These are phyloP conservation scores for Burhinus oedicnemus DNA, from an alignment of 2,113 vertebrate species.

Conservation along the genomic window DNA sequence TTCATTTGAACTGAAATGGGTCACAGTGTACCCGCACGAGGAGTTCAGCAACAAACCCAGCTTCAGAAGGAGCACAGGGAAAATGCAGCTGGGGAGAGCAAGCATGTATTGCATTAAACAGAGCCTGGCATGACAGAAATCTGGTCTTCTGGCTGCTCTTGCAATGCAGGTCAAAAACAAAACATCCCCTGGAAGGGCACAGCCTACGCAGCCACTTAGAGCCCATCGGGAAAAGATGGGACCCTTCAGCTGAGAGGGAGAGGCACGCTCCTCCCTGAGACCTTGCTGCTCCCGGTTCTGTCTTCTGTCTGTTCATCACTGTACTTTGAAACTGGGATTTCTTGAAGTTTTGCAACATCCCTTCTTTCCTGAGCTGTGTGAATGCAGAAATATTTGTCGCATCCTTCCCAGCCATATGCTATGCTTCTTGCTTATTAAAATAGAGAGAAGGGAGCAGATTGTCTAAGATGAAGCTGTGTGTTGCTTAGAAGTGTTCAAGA, in stretches of 20 bases:
- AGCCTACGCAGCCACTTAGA: neutral
- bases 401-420: neutral
- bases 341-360: neutral
- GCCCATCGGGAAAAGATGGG: neutral
- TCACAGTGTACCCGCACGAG: slow-evolving; percentile 58
- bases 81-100: slow-evolving; percentile 24
- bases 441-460: neutral
- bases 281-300: neutral
- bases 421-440: slow-evolving; percentile 42
- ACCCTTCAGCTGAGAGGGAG: neutral
- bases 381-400: neutral
- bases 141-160: neutral
- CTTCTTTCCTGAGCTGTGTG: neutral
- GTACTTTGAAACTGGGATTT: neutral
- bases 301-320: neutral
- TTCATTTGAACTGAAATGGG: slow-evolving; percentile 58
- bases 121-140: neutral
- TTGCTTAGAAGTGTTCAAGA: slow-evolving; percentile 5
- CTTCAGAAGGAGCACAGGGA: slow-evolving; percentile 34
- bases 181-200: neutral
- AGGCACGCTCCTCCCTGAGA: fast-evolving
- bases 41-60: slow-evolving; percentile 30
- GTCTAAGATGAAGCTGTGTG: neutral
- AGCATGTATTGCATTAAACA: neutral
- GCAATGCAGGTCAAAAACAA: neutral